phyloP scores from a whole-genome alignment of 2,888 invertebrate species.

The Heliconius sara region DNA sequence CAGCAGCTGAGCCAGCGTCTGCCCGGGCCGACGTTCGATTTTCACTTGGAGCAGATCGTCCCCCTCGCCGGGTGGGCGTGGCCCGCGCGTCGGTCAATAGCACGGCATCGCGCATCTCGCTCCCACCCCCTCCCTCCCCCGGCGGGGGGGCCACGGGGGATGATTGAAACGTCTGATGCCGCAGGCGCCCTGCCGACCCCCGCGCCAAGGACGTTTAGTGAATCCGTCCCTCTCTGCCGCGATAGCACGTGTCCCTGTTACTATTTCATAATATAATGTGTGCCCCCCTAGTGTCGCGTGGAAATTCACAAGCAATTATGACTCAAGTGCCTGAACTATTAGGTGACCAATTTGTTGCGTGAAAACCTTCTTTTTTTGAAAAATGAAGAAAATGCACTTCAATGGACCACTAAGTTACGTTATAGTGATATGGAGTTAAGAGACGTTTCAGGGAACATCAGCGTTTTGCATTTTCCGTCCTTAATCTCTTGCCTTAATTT shows the following conservation, averaged over 20 bases:
- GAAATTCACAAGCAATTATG: conserved; percentile 82
- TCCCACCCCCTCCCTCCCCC: conserved; percentile 59
- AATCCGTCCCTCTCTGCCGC: conserved; percentile 84
- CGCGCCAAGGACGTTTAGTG: conserved; percentile 84
- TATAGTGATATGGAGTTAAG: conserved; percentile 82
- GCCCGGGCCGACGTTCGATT: conserved; percentile 83
- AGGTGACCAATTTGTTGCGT: conserved; percentile 77
- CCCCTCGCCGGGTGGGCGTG: conserved; percentile 83
- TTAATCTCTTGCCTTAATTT: conserved; percentile 71
- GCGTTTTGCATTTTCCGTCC: conserved; percentile 79
- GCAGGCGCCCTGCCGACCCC: conserved; percentile 83
- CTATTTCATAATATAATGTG: conserved; percentile 83
- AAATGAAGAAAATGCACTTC: conserved; percentile 73
- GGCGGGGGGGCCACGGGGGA: conserved; percentile 72
- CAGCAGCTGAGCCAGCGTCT: conserved; percentile 75
- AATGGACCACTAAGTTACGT: conserved; percentile 73
- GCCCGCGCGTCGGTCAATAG: conserved; percentile 83
- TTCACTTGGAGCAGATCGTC: conserved; percentile 81
- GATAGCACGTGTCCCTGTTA: conserved; percentile 83
- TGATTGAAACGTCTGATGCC: conserved; percentile 84
- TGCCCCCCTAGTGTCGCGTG: conserved; percentile 80
- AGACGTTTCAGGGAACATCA: conserved; percentile 68
- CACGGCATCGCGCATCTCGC: conserved; percentile 74
- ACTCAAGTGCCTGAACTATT: conserved; percentile 82
- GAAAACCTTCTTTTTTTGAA: conserved; percentile 71